Conservation (phyloP, 2,888 invertebrate genomes). For the Melanostoma scalare region DNA sequence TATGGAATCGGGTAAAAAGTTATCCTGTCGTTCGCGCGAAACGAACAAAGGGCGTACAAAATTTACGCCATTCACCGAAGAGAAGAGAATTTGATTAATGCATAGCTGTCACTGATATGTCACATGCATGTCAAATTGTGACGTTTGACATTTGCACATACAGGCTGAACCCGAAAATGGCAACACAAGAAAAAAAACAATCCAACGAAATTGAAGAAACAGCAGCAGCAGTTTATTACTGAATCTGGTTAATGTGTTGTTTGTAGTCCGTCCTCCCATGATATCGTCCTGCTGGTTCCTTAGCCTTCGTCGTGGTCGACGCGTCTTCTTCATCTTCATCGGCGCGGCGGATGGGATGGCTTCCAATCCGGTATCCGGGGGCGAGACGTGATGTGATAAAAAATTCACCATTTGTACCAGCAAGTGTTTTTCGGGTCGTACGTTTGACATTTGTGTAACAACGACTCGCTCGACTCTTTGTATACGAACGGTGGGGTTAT, state of each 20-base stretch:
- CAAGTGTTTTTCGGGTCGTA: slow-evolving; percentile 71
- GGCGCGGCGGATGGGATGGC: slow-evolving; percentile 4
- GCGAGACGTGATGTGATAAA: slow-evolving; percentile 65
- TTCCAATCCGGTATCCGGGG: slow-evolving; percentile 55
- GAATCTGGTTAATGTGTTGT: slow-evolving; percentile 67
- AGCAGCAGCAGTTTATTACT: slow-evolving; percentile 43
- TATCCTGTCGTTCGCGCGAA: slow-evolving; percentile 65
- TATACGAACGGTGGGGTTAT: slow-evolving; percentile 57
- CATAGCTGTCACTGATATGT: slow-evolving; percentile 83
- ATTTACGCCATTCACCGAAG: slow-evolving; percentile 75
- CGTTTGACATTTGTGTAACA: slow-evolving; percentile 71
- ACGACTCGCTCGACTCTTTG: slow-evolving; percentile 40
- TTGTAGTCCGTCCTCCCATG: slow-evolving; percentile 56
- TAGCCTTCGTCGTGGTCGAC: slow-evolving; percentile 32
- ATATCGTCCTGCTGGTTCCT: slow-evolving; percentile 4
- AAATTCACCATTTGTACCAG: slow-evolving; percentile 72
- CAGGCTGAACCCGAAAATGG: slow-evolving; percentile 52
- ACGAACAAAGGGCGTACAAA: slow-evolving; percentile 74
- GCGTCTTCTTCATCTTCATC: slow-evolving; percentile 63
- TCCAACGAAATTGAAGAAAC: slow-evolving; percentile 3
- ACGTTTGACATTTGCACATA: slow-evolving; percentile 82
- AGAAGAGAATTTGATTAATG: slow-evolving; percentile 83
- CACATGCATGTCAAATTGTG: slow-evolving; percentile 83
- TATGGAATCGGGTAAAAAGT: slow-evolving; percentile 51
- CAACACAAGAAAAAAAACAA: slow-evolving; percentile 26